phyloP scores from a whole-genome alignment of 1,140 invertebrate species.

The Lineus longissimus region DNA sequence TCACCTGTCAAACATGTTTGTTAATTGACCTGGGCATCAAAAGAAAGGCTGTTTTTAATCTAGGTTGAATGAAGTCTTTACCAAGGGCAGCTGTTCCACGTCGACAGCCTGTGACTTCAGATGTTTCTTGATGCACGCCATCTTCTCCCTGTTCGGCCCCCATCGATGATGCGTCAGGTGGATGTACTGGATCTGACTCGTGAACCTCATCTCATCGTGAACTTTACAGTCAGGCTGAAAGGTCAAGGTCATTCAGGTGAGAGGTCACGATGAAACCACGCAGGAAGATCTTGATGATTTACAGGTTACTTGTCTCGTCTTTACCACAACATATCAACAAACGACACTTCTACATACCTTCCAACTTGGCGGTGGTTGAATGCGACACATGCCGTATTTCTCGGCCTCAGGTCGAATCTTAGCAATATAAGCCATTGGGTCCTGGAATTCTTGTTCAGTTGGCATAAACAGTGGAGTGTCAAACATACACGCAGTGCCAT shows the following conservation, averaged over 20 bases:
- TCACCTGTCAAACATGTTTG: too few species aligned
- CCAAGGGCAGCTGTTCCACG: conserved; percentile 71
- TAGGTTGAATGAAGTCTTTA: too few species aligned
- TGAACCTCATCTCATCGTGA: conserved; percentile 79
- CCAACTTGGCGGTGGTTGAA: conserved; percentile 81
- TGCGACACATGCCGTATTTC: conserved; percentile 80
- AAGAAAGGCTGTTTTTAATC: conserved; percentile 16
- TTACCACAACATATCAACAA: conserved; percentile 7
- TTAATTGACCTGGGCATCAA: too few species aligned
- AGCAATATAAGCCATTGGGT: conserved; percentile 85
- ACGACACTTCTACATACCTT: conserved; percentile 58
- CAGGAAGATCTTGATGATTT: too few species aligned
- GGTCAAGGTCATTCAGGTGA: conserved; percentile 22
- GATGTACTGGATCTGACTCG: conserved; percentile 86
- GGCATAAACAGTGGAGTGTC: conserved; percentile 80
- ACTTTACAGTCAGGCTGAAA: conserved; percentile 78
- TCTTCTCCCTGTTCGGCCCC: conserved; percentile 82
- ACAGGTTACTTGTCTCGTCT: too few species aligned
- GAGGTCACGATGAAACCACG: too few species aligned
- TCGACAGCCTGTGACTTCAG: conserved; percentile 73
- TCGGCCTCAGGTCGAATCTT: conserved; percentile 75
- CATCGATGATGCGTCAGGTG: conserved; percentile 84
- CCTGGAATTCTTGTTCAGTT: conserved; percentile 79
- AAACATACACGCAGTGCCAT: conserved; percentile 55
- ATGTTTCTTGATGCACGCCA: conserved; percentile 81